These are phyloP conservation scores for Montipora sp. DNA, from an alignment of 64 coral and sea anemone species.

Conservation along the genomic window DNA sequence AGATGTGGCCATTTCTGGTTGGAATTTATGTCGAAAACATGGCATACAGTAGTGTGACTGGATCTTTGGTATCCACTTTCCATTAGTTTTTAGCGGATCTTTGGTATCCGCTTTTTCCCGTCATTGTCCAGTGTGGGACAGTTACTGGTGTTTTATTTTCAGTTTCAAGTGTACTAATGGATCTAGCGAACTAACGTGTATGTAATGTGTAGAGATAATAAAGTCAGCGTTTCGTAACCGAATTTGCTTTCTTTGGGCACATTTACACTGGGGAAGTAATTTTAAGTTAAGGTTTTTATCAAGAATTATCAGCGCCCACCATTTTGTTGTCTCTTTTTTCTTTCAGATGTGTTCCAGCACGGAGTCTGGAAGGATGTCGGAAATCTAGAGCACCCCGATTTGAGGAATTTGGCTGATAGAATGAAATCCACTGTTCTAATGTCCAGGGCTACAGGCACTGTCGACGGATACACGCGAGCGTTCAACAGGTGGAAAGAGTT, in stretches of 20 bases:
- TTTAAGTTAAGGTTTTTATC: background rate
- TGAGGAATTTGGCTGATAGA: constrained; percentile 25
- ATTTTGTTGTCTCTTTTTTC: background rate
- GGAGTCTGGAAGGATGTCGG: constrained; percentile 3
- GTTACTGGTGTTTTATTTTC: too few species aligned
- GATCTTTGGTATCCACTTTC: too few species aligned
- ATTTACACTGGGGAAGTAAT: too few species aligned
- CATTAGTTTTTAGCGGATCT: background rate
- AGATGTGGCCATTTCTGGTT: background rate
- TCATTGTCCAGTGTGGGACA: too few species aligned
- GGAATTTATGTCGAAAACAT: background rate
- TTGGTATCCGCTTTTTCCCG: background rate
- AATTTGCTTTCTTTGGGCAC: too few species aligned
- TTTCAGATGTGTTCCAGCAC: background rate
- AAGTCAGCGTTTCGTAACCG: too few species aligned
- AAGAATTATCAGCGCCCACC: background rate
- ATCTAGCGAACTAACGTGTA: too few species aligned
- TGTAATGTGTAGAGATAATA: background rate
- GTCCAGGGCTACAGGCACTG: constrained; percentile 18
- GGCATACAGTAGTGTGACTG: background rate
- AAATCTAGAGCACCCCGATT: constrained; percentile 5
- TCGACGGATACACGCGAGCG: background rate
- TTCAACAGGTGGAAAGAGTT: constrained; percentile 52
- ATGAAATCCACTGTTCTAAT: constrained; percentile 18
- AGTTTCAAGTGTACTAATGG: too few species aligned